Conservation (phyloP, 2,113 vertebrate species). For the Albula goreensis region DNA sequence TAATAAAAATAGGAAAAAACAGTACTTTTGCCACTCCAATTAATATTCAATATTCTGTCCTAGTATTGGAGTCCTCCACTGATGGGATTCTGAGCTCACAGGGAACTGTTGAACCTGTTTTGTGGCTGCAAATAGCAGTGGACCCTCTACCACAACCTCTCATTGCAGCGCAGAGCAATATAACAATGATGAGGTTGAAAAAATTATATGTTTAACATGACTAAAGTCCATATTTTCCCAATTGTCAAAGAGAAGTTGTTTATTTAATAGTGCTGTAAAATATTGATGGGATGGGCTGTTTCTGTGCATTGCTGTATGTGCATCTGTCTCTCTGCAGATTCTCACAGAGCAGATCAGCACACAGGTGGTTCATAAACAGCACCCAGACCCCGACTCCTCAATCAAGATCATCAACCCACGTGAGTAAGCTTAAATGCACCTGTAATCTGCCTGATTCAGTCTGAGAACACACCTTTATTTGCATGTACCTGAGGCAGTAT, state of each 20-base stretch:
- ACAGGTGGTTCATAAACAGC: slow-evolving; percentile 96
- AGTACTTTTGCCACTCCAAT: too few species aligned
- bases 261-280: neutral
- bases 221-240: slow-evolving; percentile 28
- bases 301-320: neutral
- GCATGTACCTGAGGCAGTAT: too few species aligned
- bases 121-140: too few species aligned
- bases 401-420: slow-evolving; percentile 97
- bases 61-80: too few species aligned
- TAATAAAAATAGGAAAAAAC: too few species aligned
- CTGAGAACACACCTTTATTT: neutral
- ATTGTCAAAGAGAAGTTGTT: neutral
- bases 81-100: too few species aligned
- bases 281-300: neutral
- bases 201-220: neutral
- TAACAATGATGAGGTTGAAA: neutral
- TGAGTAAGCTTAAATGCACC: slow-evolving; percentile 71
- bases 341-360: slow-evolving; percentile 96
- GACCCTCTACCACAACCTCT: neutral
- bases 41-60: too few species aligned
- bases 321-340: slow-evolving; percentile 71
- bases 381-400: slow-evolving; percentile 93
- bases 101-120: too few species aligned
- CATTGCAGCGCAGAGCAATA: neutral
- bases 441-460: neutral